Conservation (phyloP, 64 coral and sea anemone species). For the Actinia tenebrosa region DNA sequence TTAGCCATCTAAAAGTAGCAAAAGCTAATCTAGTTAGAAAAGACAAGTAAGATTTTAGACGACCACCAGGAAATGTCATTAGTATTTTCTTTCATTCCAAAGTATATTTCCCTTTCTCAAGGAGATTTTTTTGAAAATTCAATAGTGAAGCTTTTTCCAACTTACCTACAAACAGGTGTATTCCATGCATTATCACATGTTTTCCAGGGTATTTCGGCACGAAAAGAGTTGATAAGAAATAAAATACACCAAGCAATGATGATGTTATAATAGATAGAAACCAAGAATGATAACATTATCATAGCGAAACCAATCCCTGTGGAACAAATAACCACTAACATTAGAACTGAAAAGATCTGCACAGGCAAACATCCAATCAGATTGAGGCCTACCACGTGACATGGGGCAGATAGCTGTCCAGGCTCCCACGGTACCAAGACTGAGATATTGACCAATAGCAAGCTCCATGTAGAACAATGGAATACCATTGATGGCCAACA, state of each 20-base stretch:
- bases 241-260: slow-evolving; percentile 72
- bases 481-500: slow-evolving; percentile 65
- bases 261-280: slow-evolving; percentile 62
- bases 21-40: too few species aligned
- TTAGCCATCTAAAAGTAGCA: too few species aligned
- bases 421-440: slow-evolving; percentile 56
- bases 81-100: too few species aligned
- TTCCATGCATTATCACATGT: slow-evolving; percentile 54
- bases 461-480: slow-evolving; percentile 65
- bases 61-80: too few species aligned
- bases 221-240: slow-evolving; percentile 55
- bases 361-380: not conserved
- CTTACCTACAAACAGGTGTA: slow-evolving; percentile 33
- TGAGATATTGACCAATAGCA: slow-evolving; percentile 65
- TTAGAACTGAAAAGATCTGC: not conserved
- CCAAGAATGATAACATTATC: slow-evolving; percentile 61
- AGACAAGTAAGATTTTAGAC: too few species aligned
- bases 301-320: slow-evolving; percentile 64
- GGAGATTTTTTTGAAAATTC: too few species aligned
- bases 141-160: too few species aligned
- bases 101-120: too few species aligned
- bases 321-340: not conserved
- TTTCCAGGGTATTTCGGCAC: slow-evolving; percentile 67
- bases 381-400: not conserved
- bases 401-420: slow-evolving; percentile 62